phyloP scores from a whole-genome alignment of 2,797 vertebrate genomes.

The Helicolenus hilgendorfi region DNA sequence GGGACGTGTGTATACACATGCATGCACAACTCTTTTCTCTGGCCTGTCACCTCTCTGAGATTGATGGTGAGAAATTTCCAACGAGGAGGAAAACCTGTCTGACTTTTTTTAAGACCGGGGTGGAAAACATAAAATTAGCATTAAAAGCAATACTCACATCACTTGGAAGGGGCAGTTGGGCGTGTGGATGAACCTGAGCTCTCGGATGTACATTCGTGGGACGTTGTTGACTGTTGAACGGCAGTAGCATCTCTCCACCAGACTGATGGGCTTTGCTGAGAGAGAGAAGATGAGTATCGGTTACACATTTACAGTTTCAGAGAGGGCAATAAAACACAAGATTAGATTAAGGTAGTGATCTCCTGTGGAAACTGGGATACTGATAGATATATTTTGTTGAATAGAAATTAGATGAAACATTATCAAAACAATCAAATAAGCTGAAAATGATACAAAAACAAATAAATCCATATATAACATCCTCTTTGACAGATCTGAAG shows the following conservation, averaged over 20 bases:
- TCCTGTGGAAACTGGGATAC: not conserved
- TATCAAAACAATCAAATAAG: not conserved
- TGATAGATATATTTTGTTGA: not conserved
- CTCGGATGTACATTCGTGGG: conserved; percentile 83
- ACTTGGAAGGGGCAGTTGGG: conserved; percentile 93
- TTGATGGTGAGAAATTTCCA: conserved; percentile 91
- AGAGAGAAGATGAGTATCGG: not conserved
- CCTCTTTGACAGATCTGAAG: not conserved
- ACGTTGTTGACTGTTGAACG: conserved; percentile 86
- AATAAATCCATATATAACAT: not conserved
- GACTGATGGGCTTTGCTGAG: conserved; percentile 90
- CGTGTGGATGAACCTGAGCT: conserved; percentile 90
- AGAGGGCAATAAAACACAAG: not conserved
- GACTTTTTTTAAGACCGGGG: conserved; percentile 32
- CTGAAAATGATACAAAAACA: not conserved
- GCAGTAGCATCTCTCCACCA: conserved; percentile 92
- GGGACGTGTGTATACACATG: conserved; percentile 74
- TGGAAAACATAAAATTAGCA: conserved; percentile 21
- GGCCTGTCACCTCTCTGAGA: conserved; percentile 85
- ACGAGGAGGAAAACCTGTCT: conserved; percentile 72
- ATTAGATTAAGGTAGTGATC: not conserved
- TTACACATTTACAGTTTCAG: conserved; percentile 1
- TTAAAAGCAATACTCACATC: conserved; percentile 86
- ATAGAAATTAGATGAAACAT: not conserved
- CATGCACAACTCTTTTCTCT: conserved; percentile 84